Base-by-base conservation (phyloP, 2,888 invertebrate species). In the Drosophila emarginata region DNA sequence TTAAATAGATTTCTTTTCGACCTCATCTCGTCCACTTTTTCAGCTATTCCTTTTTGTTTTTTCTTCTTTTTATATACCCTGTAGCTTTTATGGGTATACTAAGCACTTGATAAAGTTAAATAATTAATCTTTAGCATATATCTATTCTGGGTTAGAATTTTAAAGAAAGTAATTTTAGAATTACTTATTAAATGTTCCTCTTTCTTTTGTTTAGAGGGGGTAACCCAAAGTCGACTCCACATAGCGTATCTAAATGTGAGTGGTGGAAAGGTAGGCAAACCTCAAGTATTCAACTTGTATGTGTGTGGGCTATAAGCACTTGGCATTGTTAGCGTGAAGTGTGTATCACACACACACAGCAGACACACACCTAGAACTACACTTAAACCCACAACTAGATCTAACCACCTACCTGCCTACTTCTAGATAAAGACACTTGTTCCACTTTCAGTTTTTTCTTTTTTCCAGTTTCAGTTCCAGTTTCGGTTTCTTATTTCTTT, bases 1-100 rank as follows among this genome's bases (percentile, higher is more conserved):
- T 69, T 69, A 69, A 69, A 70, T 69, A 28, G 58, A 56, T 59
- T 63, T 68, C 62, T 39, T 32, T 36, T 32, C 26, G 53, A 53
- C 54, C 32, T 54, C 54, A 54, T 36, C 32, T 54, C 54, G 32
- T 54, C 53, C 53, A 32, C 15, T 53, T 32, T 53, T 32, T 54
- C 54, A 54, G 54, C 12, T 32, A 18, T 36, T 18, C 12, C 2
- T 32, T 28, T 28, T 28, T 45, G 15, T 28, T 32, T 39, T 56
- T 15, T 37, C 45, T 64, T 14, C 18, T 45, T 9, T 32, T 37
- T 58, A 7, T 40, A 6, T 40, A 50, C 70, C 58, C 62, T 51
- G 60, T 51, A 61, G 61, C 50, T 67, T 65, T 9, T 5, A 3
- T 5, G 32, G 52, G 18, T 4, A 9, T 18, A 45, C 18, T 18